Percentiles rank a stretch among this genome's conserved stretches.
Evolutionary conservation across 2,888 invertebrate genomes (phyloP).

Genomic region (Drosophila anceps): DNA sequence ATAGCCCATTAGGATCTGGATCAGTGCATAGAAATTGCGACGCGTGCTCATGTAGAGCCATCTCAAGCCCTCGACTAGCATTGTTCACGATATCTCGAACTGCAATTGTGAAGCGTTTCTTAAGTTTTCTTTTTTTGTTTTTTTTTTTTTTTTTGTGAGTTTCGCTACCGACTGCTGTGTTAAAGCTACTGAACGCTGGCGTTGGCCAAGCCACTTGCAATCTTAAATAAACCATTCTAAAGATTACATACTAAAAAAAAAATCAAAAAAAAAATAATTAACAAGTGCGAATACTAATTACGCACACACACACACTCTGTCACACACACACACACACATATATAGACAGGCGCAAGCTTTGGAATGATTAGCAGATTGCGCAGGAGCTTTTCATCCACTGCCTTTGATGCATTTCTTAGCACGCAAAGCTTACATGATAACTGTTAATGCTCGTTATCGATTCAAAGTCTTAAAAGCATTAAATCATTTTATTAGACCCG

Average conservation of each 20-base stretch:
- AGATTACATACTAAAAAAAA: conserved; percentile 13
- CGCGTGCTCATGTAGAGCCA: conserved; percentile 58
- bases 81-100: conserved; percentile 29
- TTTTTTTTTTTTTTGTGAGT: conserved; percentile 12
- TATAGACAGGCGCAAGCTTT: conserved; percentile 24
- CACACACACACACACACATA: neutral
- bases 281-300: conserved; percentile 38
- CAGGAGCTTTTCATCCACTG: conserved; percentile 40
- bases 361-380: conserved; percentile 11
- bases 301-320: neutral
- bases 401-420: conserved; percentile 29
- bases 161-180: conserved; percentile 31
- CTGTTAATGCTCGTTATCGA: conserved; percentile 37
- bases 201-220: conserved; percentile 21
- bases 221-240: conserved; percentile 37
- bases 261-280: conserved; percentile 5
- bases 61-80: conserved; percentile 65
- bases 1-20: conserved; percentile 66
- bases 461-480: conserved; percentile 20
- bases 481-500: neutral
- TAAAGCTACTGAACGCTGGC: conserved; percentile 35
- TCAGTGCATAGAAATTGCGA: conserved; percentile 44
- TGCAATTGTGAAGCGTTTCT: conserved; percentile 38
- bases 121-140: neutral
- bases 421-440: conserved; percentile 48